These are phyloP conservation scores for Rhadinocentrus ornatus DNA, from an alignment of 2,797 vertebrate genomes.

Conservation along the genomic window DNA sequence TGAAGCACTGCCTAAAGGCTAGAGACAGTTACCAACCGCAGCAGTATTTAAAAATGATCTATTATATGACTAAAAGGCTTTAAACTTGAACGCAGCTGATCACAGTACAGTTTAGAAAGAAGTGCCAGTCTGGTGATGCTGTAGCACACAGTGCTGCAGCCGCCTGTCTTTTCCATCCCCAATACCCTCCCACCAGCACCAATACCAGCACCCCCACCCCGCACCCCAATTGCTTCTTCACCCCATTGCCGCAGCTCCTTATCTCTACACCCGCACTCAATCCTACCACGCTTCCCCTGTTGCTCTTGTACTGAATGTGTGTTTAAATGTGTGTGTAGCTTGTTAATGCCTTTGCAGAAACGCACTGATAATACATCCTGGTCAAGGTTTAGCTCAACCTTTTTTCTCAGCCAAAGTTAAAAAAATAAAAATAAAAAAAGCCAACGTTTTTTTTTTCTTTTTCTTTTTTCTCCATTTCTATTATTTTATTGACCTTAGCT, in stretches of 20 bases:
- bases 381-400: constrained; percentile 24
- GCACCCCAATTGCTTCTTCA: constrained; percentile 19
- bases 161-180: constrained; percentile 62
- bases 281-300: constrained; percentile 57
- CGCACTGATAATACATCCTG: constrained; percentile 25
- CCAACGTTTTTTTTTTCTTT: not conserved
- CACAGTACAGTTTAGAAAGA: constrained; percentile 6
- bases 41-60: constrained; percentile 48
- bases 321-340: constrained; percentile 40
- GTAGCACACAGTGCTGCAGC: constrained; percentile 62
- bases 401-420: not conserved
- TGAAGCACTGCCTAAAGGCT: constrained; percentile 24
- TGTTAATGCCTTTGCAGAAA: constrained; percentile 42
- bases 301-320: constrained; percentile 25
- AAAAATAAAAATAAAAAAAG: not conserved
- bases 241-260: constrained; percentile 78
- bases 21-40: constrained; percentile 35
- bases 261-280: constrained; percentile 73
- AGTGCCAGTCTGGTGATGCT: constrained; percentile 40
- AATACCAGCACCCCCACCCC: not conserved
- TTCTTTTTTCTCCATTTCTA: not conserved
- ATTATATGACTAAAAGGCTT: constrained; percentile 4
- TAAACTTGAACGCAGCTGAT: constrained; percentile 40
- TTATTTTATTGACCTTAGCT: not conserved
- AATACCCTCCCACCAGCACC: constrained; percentile 26